Evolutionary conservation across 2,888 invertebrate genomes (phyloP).

Genomic region (Leptinotarsa juncta): DNA sequence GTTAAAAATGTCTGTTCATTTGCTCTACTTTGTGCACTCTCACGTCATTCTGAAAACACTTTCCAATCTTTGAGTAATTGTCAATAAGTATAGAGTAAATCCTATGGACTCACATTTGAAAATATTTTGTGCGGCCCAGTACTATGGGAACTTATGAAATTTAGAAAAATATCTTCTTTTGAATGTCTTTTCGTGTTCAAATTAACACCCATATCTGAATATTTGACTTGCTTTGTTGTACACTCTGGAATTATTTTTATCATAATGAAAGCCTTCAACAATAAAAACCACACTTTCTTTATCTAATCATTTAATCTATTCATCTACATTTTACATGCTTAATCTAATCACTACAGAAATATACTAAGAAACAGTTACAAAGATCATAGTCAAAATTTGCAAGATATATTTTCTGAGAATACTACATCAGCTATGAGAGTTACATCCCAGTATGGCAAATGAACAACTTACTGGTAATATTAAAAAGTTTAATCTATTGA

Average conservation of each 20-base stretch:
- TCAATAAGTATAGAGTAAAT: background rate
- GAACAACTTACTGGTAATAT: background rate
- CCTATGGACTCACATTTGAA: background rate
- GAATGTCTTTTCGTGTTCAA: background rate
- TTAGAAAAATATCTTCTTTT: background rate
- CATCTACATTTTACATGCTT: background rate
- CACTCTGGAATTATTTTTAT: background rate
- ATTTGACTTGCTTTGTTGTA: too few species aligned
- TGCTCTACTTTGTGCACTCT: conserved; percentile 5
- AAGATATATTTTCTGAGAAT: background rate
- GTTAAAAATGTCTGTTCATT: conserved; percentile 2
- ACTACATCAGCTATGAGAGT: background rate
- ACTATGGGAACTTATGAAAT: conserved; percentile 11
- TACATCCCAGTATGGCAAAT: conserved; percentile 5
- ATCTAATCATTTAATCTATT: conserved; percentile 12
- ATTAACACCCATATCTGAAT: background rate
- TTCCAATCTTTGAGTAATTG: background rate
- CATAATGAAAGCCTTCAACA: background rate
- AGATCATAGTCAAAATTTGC: too few species aligned
- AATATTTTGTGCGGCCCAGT: background rate
- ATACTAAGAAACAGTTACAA: background rate
- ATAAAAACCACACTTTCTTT: conserved; percentile 4
- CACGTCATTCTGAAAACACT: background rate
- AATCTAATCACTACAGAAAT: conserved; percentile 14
- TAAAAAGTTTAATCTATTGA: conserved; percentile 3